phyloP scores from a whole-genome alignment of 2,797 vertebrate species.

The Myotis myotis region DNA sequence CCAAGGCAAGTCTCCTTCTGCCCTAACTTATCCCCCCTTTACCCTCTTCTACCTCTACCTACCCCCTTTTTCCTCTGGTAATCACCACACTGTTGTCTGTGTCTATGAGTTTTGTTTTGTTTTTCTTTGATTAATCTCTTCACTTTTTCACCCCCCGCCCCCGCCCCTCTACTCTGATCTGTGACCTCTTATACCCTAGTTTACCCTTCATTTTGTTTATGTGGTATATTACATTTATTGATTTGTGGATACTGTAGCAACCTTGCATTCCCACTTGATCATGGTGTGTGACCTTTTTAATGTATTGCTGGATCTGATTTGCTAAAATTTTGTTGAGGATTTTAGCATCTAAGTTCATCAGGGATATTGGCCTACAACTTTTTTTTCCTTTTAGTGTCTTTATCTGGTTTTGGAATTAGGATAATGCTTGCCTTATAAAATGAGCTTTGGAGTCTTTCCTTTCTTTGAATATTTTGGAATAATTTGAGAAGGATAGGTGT shows the following conservation, averaged over 20 bases:
- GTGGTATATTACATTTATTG: background rate
- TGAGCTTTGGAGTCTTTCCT: background rate
- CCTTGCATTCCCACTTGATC: background rate
- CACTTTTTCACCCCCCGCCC: background rate
- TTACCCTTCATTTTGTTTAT: background rate
- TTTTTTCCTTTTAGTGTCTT: background rate
- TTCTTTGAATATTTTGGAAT: background rate
- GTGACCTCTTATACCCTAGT: background rate
- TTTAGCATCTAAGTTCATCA: background rate
- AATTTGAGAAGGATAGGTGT: background rate
- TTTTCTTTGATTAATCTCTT: background rate
- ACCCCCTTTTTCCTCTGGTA: background rate
- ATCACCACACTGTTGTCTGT: background rate
- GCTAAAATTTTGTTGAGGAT: background rate
- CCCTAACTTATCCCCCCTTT: background rate
- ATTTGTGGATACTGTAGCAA: background rate
- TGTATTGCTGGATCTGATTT: background rate
- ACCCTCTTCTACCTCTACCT: background rate
- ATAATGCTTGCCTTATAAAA: background rate
- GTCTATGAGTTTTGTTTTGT: background rate
- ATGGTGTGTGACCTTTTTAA: background rate
- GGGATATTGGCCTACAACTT: background rate
- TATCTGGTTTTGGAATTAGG: background rate
- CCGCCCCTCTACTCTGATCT: background rate
- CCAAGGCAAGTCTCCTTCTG: background rate